Evolutionary conservation across 2,888 invertebrate genomes (phyloP).

Genomic region (Poecilus cupreus): DNA sequence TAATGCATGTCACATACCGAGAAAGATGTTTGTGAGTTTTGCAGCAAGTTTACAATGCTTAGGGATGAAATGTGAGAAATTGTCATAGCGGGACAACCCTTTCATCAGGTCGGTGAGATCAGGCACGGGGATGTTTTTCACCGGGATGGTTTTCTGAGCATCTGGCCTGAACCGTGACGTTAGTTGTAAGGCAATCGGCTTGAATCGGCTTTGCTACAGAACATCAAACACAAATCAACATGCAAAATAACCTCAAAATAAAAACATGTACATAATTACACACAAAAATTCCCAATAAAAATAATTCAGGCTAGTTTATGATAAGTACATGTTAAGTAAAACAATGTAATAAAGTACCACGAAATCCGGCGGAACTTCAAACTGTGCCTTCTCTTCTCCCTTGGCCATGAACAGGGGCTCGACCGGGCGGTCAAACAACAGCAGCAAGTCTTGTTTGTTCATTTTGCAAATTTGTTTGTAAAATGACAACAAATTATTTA

Average conservation of each 20-base stretch:
- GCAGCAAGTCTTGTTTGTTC: constrained; percentile 76
- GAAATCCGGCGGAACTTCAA: constrained; percentile 77
- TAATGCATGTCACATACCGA: constrained; percentile 76
- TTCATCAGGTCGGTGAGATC: constrained; percentile 75
- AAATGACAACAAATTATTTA: neutral
- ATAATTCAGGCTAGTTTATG: neutral
- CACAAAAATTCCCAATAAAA: too few species aligned
- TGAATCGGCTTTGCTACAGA: neutral
- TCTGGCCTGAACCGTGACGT: constrained; percentile 75
- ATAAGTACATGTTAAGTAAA: neutral
- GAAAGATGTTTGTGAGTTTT: constrained; percentile 80
- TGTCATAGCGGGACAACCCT: constrained; percentile 76
- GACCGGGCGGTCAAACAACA: constrained; percentile 84
- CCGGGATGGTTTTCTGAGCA: constrained; percentile 75
- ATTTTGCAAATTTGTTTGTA: constrained; percentile 59
- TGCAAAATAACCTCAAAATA: neutral
- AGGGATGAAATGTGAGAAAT: constrained; percentile 85
- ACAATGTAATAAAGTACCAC: constrained; percentile 74
- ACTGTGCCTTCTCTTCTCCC: constrained; percentile 79
- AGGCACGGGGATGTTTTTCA: constrained; percentile 76
- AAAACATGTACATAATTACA: neutral
- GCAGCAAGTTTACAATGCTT: constrained; percentile 83
- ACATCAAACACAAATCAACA: constrained; percentile 28
- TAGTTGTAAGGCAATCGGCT: constrained; percentile 66
- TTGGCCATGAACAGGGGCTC: constrained; percentile 88